Conservation (phyloP, 1,140 invertebrate species). For the Sweltsa coloradensis region DNA sequence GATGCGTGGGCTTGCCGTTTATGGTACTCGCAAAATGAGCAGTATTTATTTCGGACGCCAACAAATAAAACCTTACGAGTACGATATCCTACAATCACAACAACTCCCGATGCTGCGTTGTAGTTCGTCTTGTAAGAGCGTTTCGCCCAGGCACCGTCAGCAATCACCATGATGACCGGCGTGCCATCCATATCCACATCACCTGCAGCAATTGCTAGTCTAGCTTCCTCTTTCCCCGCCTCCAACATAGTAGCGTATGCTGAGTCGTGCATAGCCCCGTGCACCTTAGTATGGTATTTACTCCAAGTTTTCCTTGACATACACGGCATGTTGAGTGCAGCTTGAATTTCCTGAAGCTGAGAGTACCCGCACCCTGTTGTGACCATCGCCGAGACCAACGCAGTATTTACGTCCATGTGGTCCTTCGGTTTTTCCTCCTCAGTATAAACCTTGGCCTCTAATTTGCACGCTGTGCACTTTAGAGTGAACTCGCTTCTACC, state of each 20-base stretch:
- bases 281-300: constrained; percentile 1
- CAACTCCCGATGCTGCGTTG: constrained; percentile 11
- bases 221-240: constrained; percentile 8
- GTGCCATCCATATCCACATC: constrained; percentile 11
- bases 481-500: too few relatives aligned
- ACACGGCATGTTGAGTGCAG: constrained; percentile 8
- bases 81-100: too few relatives aligned
- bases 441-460: too few relatives aligned
- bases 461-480: too few relatives aligned
- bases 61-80: too few relatives aligned
- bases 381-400: not conserved
- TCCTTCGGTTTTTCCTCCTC: too few relatives aligned
- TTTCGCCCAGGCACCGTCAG: constrained; percentile 14
- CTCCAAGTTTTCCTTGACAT: constrained; percentile 6
- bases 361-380: constrained; percentile 3
- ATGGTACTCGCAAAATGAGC: too few relatives aligned
- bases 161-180: constrained; percentile 11
- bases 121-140: constrained; percentile 10
- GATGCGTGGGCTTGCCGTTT: too few relatives aligned
- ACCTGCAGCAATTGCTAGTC: constrained; percentile 6
- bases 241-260: constrained; percentile 3
- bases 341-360: constrained; percentile 4
- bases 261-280: not conserved
- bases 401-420: not conserved
- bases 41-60: too few relatives aligned